Evolutionary conservation across 1,140 invertebrate genomes (phyloP), one percentile per base, ranked within the genome.

Genomic region (Hylyphantes graminicola): DNA sequence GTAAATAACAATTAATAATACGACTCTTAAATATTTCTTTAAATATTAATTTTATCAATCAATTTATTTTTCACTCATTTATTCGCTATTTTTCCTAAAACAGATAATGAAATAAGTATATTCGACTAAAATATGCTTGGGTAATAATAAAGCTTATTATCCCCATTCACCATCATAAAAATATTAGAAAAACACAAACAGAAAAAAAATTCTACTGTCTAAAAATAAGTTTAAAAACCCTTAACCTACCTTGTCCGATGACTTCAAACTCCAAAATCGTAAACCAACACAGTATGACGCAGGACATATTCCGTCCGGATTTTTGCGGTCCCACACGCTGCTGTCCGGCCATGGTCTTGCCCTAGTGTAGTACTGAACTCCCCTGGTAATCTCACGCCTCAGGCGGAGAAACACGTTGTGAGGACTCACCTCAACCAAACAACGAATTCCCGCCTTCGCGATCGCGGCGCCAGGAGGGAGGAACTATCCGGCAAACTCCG

Each of bases 401-500:
- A 35, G 68, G 68, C 79, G 79, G 21, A 81, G 79, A 12, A 78
- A 64, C 79, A 81, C 79, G 79, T 81, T 81, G 65, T 81, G 68
- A 19, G n/a, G 64, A 48, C 19, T 48, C 12, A 19, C 55, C 67
- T 57, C 79, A 73, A 72, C 79, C 59, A 81, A 81, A 81, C 79
- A 55, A 81, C 61, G 67, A 59, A 7, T 81, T 81, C 79, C 79
- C 79, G 79, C 79, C 77, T 80, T 70, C 48, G 79, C 79, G 79
- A 80, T 80, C 79, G 68, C 12, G 48, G 79, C 79, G 67, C 19
- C 5, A 78, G 51, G 21, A 65, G 67, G 76, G 50, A 51, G 76
- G 76, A 61, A 64, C 55, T 57, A 63, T 19, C 63, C 63, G 11
- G 63, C 19, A 70, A 54, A 70, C 50, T 70, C 35, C 35, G 35